Evolutionary conservation across 2,888 invertebrate species (phyloP), one percentile per base, ranked within the genome.

Genomic region (Sinelater perroti): DNA sequence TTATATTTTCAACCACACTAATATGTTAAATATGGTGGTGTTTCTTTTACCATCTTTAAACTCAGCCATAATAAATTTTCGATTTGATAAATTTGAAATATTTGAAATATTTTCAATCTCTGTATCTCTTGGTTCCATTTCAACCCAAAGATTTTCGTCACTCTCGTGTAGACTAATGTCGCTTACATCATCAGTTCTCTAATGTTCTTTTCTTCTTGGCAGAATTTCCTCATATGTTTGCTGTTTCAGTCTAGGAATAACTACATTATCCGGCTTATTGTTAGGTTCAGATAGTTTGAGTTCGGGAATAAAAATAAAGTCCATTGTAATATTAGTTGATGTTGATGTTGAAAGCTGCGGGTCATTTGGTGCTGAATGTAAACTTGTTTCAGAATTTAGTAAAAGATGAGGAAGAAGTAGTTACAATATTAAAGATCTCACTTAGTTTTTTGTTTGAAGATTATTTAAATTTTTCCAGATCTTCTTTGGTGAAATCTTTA

Each of bases 31-130:
- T 14, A 38, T 17, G 38, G 38, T 16, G 16, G 17, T 20, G 16
- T 16, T 38, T 16, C 38, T 5, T 38, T 17, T 38, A 6, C 38
- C 38, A 3, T 18, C 38, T 38, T 38, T 38, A 18, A 38, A 38
- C 7, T 3, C 6, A 36, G 6, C 13, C 13, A 36, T 4, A 14
- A 8, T 8, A 31, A 38, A 17, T 38, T 17, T 16, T 38, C 38
- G 17, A 2, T 16, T 16, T 3, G 17, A 20, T 16, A 38, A 31
- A 3, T 31, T 6, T 31, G 31, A 31, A 3, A 31, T 31, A 31
- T 31, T 11, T 31, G 11, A 13, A 5, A 38, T n/a, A 2, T 5
- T 5, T 38, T 38, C 38, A 5, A 38, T 2, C 4, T 38, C 2
- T 38, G 10, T 16, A 38, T 38, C 38, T 38, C 18, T 18, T 1